These are phyloP conservation scores for Drosophila austrosaltans DNA, from an alignment of 2,888 invertebrate species.

Conservation along the genomic window DNA sequence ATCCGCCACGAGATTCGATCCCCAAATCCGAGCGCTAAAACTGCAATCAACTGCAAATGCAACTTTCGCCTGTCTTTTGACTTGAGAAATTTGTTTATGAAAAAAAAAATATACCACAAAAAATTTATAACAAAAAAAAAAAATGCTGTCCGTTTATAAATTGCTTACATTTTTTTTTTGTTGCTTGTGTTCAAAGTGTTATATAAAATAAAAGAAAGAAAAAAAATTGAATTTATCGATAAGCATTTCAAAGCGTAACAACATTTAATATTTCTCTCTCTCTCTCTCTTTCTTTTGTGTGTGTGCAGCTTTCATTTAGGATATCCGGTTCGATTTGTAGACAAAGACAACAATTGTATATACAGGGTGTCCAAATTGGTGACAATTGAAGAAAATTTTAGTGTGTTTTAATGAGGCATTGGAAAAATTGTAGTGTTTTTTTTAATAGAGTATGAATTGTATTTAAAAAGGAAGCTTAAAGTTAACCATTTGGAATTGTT, in stretches of 20 bases:
- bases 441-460: background rate
- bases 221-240: constrained; percentile 32
- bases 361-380: background rate
- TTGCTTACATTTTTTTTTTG: constrained; percentile 28
- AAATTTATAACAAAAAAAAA: background rate
- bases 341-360: background rate
- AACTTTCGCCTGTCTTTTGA: constrained; percentile 62
- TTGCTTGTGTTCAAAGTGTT: constrained; percentile 34
- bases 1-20: constrained; percentile 28
- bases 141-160: constrained; percentile 23
- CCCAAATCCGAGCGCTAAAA: constrained; percentile 25
- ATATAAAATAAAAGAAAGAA: constrained; percentile 38
- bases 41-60: constrained; percentile 19
- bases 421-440: background rate
- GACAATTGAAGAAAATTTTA: background rate
- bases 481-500: no score
- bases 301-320: constrained; percentile 79
- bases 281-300: constrained; percentile 10
- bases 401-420: background rate
- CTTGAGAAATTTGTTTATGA: constrained; percentile 49
- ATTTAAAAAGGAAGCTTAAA: background rate
- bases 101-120: constrained; percentile 15
- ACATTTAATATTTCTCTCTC: constrained; percentile 19
- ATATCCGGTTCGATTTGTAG: constrained; percentile 78
- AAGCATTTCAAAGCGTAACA: constrained; percentile 27